Conservation (phyloP, 1,140 invertebrate species). For the Plodia interpunctella region DNA sequence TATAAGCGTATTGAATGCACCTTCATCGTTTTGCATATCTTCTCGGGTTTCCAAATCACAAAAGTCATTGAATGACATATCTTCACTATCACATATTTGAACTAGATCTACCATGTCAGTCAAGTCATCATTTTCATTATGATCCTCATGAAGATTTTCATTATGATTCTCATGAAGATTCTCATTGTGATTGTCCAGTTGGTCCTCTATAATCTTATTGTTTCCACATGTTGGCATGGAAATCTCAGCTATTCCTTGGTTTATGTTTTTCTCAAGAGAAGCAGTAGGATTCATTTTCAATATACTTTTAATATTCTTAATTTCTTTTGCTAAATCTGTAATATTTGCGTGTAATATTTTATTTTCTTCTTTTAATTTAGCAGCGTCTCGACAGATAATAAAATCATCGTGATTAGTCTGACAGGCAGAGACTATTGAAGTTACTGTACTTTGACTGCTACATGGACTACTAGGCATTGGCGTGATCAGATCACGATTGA, state of each 20-base stretch:
- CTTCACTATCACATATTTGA: neutral
- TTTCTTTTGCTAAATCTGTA: constrained; percentile 31
- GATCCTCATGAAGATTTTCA: constrained; percentile 11
- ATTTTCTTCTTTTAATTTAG: constrained; percentile 35
- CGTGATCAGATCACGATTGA: constrained; percentile 38
- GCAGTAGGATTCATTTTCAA: constrained; percentile 20
- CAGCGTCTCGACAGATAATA: constrained; percentile 26
- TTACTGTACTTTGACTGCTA: constrained; percentile 18
- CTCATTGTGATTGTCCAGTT: constrained; percentile 8
- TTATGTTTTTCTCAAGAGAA: neutral
- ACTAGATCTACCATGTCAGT: neutral
- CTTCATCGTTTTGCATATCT: neutral
- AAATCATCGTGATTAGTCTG: constrained; percentile 2
- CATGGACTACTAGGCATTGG: constrained; percentile 51
- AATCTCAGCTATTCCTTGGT: neutral
- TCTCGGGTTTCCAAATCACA: neutral
- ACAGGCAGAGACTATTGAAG: neutral
- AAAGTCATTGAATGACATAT: neutral
- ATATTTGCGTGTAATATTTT: constrained; percentile 30
- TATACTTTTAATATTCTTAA: constrained; percentile 36
- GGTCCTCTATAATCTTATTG: too few species aligned
- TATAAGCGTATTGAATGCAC: neutral
- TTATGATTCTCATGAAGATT: constrained; percentile 10
- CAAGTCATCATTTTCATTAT: constrained; percentile 15
- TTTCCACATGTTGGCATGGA: too few species aligned